A percentile compares a stretch with the other conserved stretches of the same genome.
Conservation (phyloP, 2,797 vertebrate species). For the Fundulus diaphanus region DNA sequence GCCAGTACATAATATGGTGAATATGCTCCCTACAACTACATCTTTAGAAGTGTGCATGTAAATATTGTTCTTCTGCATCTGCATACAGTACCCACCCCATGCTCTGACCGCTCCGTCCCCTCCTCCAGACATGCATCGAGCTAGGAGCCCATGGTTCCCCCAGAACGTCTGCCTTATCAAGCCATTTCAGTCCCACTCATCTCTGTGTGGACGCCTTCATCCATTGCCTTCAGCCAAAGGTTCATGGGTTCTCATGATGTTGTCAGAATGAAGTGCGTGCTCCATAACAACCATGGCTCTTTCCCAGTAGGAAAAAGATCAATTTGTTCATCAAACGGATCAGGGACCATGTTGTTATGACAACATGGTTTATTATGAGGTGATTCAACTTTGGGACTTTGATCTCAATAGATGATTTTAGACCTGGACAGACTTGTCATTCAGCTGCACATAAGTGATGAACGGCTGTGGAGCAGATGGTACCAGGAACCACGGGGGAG, state of each 20-base stretch:
- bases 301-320: neutral
- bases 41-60: constrained; percentile 86
- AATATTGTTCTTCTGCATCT: constrained; percentile 82
- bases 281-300: constrained; percentile 45
- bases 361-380: neutral
- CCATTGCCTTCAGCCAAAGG: constrained; percentile 44
- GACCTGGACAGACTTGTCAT: neutral
- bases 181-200: constrained; percentile 53
- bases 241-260: constrained; percentile 35
- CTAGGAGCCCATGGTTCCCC: constrained; percentile 42
- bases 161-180: constrained; percentile 22
- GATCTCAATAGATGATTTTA: neutral
- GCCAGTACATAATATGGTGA: constrained; percentile 87
- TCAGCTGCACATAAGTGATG: neutral
- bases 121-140: constrained; percentile 46
- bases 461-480: too few relatives aligned
- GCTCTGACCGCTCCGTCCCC: constrained; percentile 45
- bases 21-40: constrained; percentile 83
- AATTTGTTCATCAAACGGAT: neutral
- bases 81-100: constrained; percentile 78
- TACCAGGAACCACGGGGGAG: too few relatives aligned
- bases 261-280: constrained; percentile 40
- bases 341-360: neutral
- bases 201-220: constrained; percentile 37
- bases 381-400: neutral